Evolutionary conservation across 2,888 invertebrate species (phyloP).

Genomic region (Phymatocera aterrima): DNA sequence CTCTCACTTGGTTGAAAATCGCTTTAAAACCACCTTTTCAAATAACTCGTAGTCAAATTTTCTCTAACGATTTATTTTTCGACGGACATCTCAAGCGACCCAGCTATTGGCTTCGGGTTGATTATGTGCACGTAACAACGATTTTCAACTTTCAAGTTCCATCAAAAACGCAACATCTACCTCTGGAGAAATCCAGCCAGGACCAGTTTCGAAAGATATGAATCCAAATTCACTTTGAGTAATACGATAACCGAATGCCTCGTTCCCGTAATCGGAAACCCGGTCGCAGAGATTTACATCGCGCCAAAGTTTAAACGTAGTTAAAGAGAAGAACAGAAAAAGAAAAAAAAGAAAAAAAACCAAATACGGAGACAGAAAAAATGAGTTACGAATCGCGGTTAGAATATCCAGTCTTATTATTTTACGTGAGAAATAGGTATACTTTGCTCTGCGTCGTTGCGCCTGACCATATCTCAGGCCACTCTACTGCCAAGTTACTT

Average conservation of each 20-base stretch:
- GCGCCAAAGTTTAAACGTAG: background rate
- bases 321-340: too few species aligned
- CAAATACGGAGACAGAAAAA: too few species aligned
- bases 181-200: background rate
- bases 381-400: too few species aligned
- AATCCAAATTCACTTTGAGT: background rate
- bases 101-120: background rate
- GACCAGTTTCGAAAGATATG: background rate
- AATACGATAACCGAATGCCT: background rate
- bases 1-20: slow-evolving; percentile 8
- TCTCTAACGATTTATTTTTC: background rate
- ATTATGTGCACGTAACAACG: slow-evolving; percentile 8
- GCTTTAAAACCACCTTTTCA: too few species aligned
- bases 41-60: background rate
- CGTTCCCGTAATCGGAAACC: background rate
- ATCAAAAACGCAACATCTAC: background rate
- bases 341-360: too few species aligned
- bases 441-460: slow-evolving; percentile 3
- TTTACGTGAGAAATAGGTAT: background rate
- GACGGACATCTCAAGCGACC: background rate
- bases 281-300: background rate
- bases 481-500: slow-evolving; percentile 41
- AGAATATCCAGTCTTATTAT: too few species aligned
- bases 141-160: too few species aligned
- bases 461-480: slow-evolving; percentile 31